Conservation (phyloP, 2,888 invertebrate genomes). For the Troides aeacus region DNA sequence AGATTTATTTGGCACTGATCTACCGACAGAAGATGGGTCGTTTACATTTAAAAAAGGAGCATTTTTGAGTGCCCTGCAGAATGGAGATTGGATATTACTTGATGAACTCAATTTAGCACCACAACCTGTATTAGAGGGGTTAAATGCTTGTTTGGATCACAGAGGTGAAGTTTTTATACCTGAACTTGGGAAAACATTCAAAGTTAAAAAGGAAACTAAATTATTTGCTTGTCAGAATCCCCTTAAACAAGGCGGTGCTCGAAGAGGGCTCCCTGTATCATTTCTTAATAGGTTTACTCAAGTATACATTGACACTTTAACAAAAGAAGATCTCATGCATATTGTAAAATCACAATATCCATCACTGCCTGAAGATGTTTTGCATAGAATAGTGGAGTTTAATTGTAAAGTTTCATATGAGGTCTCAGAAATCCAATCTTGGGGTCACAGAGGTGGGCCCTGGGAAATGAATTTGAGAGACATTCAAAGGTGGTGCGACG, state of each 20-base stretch:
- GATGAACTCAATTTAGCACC: conserved; percentile 99
- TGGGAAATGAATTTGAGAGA: conserved; percentile 99
- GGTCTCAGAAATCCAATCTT: conserved; percentile 81
- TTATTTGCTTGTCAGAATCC: conserved; percentile 99
- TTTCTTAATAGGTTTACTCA: conserved; percentile 98
- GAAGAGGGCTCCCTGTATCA: conserved; percentile 96
- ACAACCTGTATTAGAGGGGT: conserved; percentile 98
- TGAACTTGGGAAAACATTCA: conserved; percentile 93
- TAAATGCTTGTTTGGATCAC: conserved; percentile 99
- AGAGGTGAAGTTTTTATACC: conserved; percentile 97
- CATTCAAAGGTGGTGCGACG: conserved; percentile 94
- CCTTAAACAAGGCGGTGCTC: conserved; percentile 94
- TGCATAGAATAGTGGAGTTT: conserved; percentile 88
- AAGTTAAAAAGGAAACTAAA: conserved; percentile 86
- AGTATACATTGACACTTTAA: conserved; percentile 85
- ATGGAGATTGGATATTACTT: conserved; percentile 96
- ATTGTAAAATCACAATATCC: conserved; percentile 86
- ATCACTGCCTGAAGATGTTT: conserved; percentile 77
- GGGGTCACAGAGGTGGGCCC: conserved; percentile 92
- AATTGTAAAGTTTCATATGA: conserved; percentile 84
- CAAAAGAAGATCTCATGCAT: conserved; percentile 82
- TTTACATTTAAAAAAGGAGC: conserved; percentile 99
- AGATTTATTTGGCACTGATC: conserved; percentile 98
- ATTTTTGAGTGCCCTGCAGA: conserved; percentile 93
- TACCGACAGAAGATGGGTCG: conserved; percentile 96